These are phyloP conservation scores for Whitmania pigra DNA, from an alignment of 1,140 invertebrate species.

Conservation along the genomic window DNA sequence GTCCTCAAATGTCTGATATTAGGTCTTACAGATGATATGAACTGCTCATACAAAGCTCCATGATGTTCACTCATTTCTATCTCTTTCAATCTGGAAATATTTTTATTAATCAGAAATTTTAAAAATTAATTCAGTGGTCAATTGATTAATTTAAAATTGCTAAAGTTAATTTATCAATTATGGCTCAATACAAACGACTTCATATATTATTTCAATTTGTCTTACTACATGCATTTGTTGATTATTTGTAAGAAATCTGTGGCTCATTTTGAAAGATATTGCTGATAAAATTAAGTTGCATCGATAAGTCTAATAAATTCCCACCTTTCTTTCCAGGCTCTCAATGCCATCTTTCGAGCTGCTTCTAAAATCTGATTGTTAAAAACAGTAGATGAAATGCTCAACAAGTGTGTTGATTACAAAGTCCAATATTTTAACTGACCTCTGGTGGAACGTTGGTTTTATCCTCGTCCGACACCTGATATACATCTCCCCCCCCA, in stretches of 20 bases:
- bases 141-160: neutral
- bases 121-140: too few species aligned
- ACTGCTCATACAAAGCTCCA: slow-evolving; percentile 70
- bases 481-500: slow-evolving; percentile 73
- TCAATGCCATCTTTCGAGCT: slow-evolving; percentile 78
- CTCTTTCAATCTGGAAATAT: slow-evolving; percentile 54
- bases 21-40: slow-evolving; percentile 59
- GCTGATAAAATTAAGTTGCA: too few species aligned
- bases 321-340: slow-evolving; percentile 66
- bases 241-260: too few species aligned
- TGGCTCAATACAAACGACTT: too few species aligned
- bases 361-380: slow-evolving; percentile 56
- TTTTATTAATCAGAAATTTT: too few species aligned
- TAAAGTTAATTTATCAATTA: too few species aligned
- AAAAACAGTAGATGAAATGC: too few species aligned
- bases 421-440: slow-evolving; percentile 16
- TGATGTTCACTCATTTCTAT: slow-evolving; percentile 92
- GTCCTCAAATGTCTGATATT: slow-evolving; percentile 50
- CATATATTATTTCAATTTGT: too few species aligned
- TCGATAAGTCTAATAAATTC: neutral
- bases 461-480: slow-evolving; percentile 78
- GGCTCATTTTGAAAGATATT: too few species aligned
- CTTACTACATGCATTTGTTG: too few species aligned
- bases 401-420: neutral
- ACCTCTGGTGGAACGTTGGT: slow-evolving; percentile 68